Base-by-base conservation (phyloP, 2,888 invertebrate genomes). In the Sepiola atlantica region DNA sequence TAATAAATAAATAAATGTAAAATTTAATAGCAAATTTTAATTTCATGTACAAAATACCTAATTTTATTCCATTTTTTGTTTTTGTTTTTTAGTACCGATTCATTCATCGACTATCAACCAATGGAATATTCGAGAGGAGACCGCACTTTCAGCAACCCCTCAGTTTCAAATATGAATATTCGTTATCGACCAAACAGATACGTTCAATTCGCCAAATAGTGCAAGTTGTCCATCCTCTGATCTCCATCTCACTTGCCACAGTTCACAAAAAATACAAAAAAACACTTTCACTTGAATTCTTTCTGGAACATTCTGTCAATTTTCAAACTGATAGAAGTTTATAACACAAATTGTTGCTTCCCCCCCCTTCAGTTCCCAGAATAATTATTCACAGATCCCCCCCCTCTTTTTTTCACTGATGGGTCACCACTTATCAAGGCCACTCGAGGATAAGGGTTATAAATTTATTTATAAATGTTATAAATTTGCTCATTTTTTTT, bases 51-150 rank as follows among this genome's bases (percentile, higher is more conserved):
- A 45, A 45, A 45, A 28, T 90, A 90, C 10, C 12, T 90, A 90
- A 90, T 28, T 90, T 28, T 16, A 12, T 90, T 90, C 3, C 35
- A 16, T 24, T 90, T 54, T 18, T 54, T 55, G n/a, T 93, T 61
- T 21, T 35, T 8, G 57, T 61, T 20, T 57, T 55, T 35, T 35
- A 93, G 93, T 55, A 93, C 93, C n/a, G 93, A 93, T 28, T 93
- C 93, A n/a, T 93, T 93, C 57, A 93, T 93, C n/a, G 93, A 93
- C 35, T 93, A 93, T 35, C 55, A 55, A 93, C 93, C 93, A 92
- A 92, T 92, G 92, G 92, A 92, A 14, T 92, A n/a, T 92, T 92
- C 92, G n/a, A 92, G 55, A 92, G 92, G 92, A 28, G 92, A 92
- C 6, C 92, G 55, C 12, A 55, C 55, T 92, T 92, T 24, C 54